These are phyloP conservation scores for Chaetorhynchus papuensis DNA, from an alignment of 2,113 vertebrate species.

Conservation along the genomic window DNA sequence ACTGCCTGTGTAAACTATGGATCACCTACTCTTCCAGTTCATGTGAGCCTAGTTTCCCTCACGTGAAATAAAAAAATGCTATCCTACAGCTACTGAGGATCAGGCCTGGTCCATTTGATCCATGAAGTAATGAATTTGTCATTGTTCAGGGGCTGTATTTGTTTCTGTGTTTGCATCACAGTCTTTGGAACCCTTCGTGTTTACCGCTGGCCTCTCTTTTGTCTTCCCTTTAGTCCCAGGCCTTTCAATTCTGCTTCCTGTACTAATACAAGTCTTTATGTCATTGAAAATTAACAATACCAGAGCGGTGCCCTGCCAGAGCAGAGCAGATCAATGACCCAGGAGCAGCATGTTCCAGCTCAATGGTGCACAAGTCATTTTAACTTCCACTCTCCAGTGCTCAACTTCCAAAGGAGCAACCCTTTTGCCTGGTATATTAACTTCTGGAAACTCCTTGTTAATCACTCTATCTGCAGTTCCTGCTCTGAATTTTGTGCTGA, in stretches of 20 bases:
- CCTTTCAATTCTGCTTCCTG: not conserved
- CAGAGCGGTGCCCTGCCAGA: not conserved
- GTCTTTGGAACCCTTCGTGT: not conserved
- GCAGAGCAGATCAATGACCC: constrained; percentile 58
- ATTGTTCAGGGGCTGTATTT: constrained; percentile 28
- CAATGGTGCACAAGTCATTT: constrained; percentile 61
- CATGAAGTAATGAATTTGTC: not conserved
- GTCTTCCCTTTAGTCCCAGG: not conserved
- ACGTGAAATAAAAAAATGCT: not conserved
- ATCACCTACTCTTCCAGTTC: not conserved
- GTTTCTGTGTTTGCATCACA: constrained; percentile 25
- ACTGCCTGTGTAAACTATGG: not conserved
- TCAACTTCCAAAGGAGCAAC: constrained; percentile 43
- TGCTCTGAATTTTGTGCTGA: constrained; percentile 16
- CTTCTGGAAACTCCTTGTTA: constrained; percentile 64
- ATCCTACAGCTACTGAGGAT: not conserved
- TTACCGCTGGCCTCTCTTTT: not conserved
- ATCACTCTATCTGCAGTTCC: constrained; percentile 31
- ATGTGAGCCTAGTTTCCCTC: not conserved
- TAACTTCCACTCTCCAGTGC: constrained; percentile 46
- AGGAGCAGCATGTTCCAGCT: constrained; percentile 60
- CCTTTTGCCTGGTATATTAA: constrained; percentile 8
- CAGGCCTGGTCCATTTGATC: constrained; percentile 1
- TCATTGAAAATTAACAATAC: constrained; percentile 56
- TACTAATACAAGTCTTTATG: constrained; percentile 24